Percentiles rank a stretch among this genome's conserved stretches.
These are phyloP conservation scores for Pseudeuparius sepicola DNA, from an alignment of 2,888 invertebrate genomes.

Conservation along the genomic window DNA sequence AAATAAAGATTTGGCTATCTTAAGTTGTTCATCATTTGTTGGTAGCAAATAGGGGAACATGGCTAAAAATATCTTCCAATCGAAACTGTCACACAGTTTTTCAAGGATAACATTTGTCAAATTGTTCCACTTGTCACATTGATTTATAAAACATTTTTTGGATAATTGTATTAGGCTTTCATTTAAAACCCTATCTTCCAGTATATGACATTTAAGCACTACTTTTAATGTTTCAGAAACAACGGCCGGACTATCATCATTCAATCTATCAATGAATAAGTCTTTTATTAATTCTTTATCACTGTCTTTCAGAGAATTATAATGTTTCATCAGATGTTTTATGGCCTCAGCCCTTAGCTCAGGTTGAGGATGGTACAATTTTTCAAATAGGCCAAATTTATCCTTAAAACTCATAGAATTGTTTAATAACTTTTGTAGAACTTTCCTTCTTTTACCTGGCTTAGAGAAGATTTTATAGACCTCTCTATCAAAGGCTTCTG, in stretches of 20 bases:
- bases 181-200: neutral
- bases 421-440: constrained; percentile 29
- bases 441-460: constrained; percentile 19
- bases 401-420: constrained; percentile 24
- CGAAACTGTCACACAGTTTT: too few relatives aligned
- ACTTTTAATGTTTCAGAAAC: constrained; percentile 45
- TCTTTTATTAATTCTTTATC: constrained; percentile 53
- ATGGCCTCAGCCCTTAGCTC: constrained; percentile 58
- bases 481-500: constrained; percentile 58
- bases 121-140: too few relatives aligned
- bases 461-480: constrained; percentile 47
- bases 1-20: constrained; percentile 39
- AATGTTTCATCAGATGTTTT: constrained; percentile 49
- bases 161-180: neutral
- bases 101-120: too few relatives aligned
- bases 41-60: constrained; percentile 56
- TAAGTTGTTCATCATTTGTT: constrained; percentile 36
- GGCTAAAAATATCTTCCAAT: constrained; percentile 47
- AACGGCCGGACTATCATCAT: constrained; percentile 56
- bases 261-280: constrained; percentile 53
- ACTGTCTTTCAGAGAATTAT: constrained; percentile 40
- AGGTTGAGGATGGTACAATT: constrained; percentile 61
- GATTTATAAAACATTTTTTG: too few relatives aligned
- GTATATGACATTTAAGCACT: constrained; percentile 29
- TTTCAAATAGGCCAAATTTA: constrained; percentile 48